A percentile compares a stretch with the other conserved stretches of the same genome.
phyloP scores from a whole-genome alignment of 2,797 vertebrate species.

The Chromis chromis region DNA sequence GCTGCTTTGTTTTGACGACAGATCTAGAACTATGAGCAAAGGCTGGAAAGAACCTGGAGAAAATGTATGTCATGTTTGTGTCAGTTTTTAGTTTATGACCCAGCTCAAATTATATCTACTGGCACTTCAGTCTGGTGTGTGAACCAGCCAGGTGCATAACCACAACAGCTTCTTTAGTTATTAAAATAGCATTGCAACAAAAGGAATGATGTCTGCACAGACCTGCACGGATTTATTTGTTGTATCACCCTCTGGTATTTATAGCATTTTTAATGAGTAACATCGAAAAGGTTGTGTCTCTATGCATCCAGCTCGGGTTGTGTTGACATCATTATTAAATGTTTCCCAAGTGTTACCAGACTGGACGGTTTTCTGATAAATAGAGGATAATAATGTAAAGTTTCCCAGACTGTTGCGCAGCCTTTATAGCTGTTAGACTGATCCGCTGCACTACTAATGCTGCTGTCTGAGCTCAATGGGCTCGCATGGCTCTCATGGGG shows the following conservation, averaged over 20 bases:
- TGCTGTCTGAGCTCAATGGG: constrained; percentile 34
- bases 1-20: not conserved
- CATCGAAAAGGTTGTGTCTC: constrained; percentile 23
- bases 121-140: not conserved
- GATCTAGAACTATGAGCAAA: not conserved
- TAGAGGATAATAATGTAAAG: not conserved
- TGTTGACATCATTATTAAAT: constrained; percentile 12
- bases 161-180: not conserved
- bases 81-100: constrained; percentile 3
- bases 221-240: constrained; percentile 23
- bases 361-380: no score
- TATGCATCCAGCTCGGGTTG: not conserved
- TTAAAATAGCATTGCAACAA: not conserved
- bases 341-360: constrained; percentile 1
- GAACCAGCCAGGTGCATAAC: not conserved
- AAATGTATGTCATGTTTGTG: not conserved
- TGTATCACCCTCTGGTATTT: constrained; percentile 46
- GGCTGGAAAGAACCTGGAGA: constrained; percentile 1
- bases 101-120: not conserved
- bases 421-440: not conserved
- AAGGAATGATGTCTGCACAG: not conserved
- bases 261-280: constrained; percentile 23
- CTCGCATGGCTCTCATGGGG: constrained; percentile 57
- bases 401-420: no score
- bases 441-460: constrained; percentile 1